Base-by-base conservation (phyloP, 2,888 invertebrate species). In the Euplexia lucipara region DNA sequence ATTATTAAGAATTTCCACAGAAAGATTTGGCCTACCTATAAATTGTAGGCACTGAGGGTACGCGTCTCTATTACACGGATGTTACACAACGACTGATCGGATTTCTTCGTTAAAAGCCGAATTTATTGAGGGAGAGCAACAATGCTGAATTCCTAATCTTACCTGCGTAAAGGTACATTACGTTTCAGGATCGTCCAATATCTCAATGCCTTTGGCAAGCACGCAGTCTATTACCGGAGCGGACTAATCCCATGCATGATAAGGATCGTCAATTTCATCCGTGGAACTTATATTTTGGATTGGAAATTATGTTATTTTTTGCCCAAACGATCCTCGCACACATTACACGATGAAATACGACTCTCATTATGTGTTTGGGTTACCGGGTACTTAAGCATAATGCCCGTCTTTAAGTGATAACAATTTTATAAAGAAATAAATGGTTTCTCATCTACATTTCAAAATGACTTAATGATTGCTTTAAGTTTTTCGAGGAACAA, bases 51-150 rank as follows among this genome's bases (percentile, higher is more conserved):
- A 5, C 35, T 18, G 32, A 42, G 49, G 41, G 67, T 56, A 62
- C 39, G 42, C 37, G 44, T 64, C 57, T 75, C 68, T 52, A 86
- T 86, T 81, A 75, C 75, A 84, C 79, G 84, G 39, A 73, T 61
- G 75, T 73, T 84, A 68, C 71, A 66, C 58, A 63, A 69, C 66
- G 47, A 53, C 48, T 67, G 73, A 76, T 78, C 69, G 68, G 67
- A 73, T 78, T 78, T 73, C 62, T 73, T 77, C 77, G 79, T 70
- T 82, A 80, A 80, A 82, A 75, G 67, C 70, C 61, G 81, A 78
- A 82, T 66, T 76, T 78, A 82, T 82, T 77, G 64, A 70, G 60
- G 42, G 56, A 14, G 35, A 42, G 34, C 35, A 45, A 60, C 53
- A 61, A 59, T 64, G 56, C 74, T 72, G 61, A 67, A 42, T 66